Conservation (phyloP, 2,888 invertebrate species). For the Entomobrya multifasciata region DNA sequence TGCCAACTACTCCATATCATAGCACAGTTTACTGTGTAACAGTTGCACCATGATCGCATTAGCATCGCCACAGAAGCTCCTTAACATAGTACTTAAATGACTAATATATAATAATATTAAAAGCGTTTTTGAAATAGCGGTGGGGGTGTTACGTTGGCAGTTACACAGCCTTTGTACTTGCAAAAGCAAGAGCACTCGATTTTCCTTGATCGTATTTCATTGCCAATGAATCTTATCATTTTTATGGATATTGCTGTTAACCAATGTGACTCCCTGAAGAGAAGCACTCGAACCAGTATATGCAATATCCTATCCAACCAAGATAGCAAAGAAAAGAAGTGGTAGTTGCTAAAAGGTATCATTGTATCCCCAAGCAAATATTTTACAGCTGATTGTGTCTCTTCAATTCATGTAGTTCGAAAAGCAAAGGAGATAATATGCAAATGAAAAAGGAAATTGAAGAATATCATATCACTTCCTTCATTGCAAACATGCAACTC, state of each 20-base stretch:
- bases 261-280: conserved; percentile 37
- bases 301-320: not conserved
- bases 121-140: conserved; percentile 27
- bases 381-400: conserved; percentile 46
- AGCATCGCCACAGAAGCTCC: not conserved
- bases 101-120: conserved; percentile 51
- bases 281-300: not conserved
- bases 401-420: not conserved
- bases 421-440: not conserved
- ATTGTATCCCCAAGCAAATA: conserved; percentile 50
- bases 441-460: conserved; percentile 51
- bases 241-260: conserved; percentile 62
- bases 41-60: not conserved
- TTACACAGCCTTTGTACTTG: conserved; percentile 7
- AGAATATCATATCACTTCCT: conserved; percentile 36
- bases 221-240: conserved; percentile 66
- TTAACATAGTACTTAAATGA: conserved; percentile 29
- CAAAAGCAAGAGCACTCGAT: conserved; percentile 41
- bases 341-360: not conserved
- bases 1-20: not conserved
- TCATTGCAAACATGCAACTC: conserved; percentile 1
- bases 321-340: conserved; percentile 2
- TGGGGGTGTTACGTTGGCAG: not conserved
- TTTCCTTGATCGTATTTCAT: conserved; percentile 54
- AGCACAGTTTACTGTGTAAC: not conserved